Percentiles rank a stretch among this genome's conserved stretches.
Conservation (phyloP, 2,113 vertebrate species). For the Catharus fuscescens region DNA sequence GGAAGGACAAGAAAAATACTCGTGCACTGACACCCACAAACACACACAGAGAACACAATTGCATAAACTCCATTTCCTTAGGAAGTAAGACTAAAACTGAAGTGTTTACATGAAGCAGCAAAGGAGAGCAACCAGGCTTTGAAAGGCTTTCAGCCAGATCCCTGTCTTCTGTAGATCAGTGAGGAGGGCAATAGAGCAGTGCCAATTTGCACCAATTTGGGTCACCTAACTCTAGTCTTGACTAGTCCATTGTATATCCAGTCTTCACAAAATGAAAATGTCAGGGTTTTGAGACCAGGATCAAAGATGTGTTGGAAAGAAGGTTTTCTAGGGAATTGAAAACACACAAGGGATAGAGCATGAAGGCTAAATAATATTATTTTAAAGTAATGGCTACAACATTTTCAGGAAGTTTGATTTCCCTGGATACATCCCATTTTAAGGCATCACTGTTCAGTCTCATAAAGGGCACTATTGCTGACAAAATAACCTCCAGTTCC, state of each 20-base stretch:
- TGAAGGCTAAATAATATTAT: constrained; percentile 62
- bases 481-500: constrained; percentile 20
- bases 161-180: neutral
- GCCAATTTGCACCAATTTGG: neutral
- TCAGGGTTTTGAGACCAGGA: constrained; percentile 10
- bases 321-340: constrained; percentile 60
- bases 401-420: constrained; percentile 57
- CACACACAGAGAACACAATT: neutral
- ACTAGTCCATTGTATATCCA: constrained; percentile 16
- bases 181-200: neutral
- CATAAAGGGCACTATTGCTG: constrained; percentile 30
- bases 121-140: neutral
- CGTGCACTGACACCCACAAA: neutral
- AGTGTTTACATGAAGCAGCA: neutral
- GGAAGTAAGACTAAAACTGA: neutral
- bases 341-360: constrained; percentile 45
- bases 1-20: neutral
- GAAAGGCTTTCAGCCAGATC: neutral
- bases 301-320: constrained; percentile 56
- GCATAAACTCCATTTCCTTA: neutral
- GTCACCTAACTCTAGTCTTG: constrained; percentile 21
- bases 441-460: constrained; percentile 66
- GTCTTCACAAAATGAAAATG: constrained; percentile 37
- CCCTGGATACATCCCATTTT: constrained; percentile 58
- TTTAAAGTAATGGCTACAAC: constrained; percentile 38